Percentiles rank a stretch among this genome's conserved stretches.
These are phyloP conservation scores for Caenorhabditis sulstoni DNA, from an alignment of 2,888 invertebrate species.

Conservation along the genomic window DNA sequence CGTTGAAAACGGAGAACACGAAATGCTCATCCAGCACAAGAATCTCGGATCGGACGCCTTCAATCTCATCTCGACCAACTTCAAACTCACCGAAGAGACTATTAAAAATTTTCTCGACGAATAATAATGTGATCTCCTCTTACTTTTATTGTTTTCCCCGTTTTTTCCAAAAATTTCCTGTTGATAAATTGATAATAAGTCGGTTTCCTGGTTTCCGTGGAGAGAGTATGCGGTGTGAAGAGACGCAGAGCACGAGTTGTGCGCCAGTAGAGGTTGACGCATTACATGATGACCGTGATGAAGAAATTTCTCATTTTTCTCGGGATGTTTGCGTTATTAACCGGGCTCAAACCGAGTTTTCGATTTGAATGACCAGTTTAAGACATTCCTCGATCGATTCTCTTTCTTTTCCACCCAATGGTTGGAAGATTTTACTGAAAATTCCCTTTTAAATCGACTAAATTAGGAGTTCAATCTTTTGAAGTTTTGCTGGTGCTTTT, in stretches of 20 bases:
- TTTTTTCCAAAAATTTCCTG: no score
- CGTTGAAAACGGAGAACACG: background rate
- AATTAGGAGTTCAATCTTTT: background rate
- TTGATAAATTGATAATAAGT: background rate
- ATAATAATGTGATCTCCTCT: background rate
- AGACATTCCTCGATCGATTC: background rate
- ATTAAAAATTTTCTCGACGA: conserved; percentile 24
- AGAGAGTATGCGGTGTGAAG: conserved; percentile 5
- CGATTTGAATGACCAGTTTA: background rate
- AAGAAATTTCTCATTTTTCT: conserved; percentile 39
- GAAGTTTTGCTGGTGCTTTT: background rate
- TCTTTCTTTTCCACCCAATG: background rate
- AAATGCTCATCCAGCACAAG: conserved; percentile 9
- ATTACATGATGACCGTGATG: conserved; percentile 62
- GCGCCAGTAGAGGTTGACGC: conserved; percentile 51
- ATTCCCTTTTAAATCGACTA: background rate
- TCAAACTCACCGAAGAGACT: conserved; percentile 23
- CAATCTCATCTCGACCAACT: conserved; percentile 25
- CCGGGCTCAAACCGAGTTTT: background rate
- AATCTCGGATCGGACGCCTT: conserved; percentile 37
- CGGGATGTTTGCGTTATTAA: conserved; percentile 5
- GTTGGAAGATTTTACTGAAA: background rate
- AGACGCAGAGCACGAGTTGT: conserved; percentile 31
- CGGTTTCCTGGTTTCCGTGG: background rate
- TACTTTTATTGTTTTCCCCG: background rate